A percentile compares a stretch with the other conserved stretches of the same genome.
Conservation (phyloP, 2,888 invertebrate species). For the Oconnorella tubifera region DNA sequence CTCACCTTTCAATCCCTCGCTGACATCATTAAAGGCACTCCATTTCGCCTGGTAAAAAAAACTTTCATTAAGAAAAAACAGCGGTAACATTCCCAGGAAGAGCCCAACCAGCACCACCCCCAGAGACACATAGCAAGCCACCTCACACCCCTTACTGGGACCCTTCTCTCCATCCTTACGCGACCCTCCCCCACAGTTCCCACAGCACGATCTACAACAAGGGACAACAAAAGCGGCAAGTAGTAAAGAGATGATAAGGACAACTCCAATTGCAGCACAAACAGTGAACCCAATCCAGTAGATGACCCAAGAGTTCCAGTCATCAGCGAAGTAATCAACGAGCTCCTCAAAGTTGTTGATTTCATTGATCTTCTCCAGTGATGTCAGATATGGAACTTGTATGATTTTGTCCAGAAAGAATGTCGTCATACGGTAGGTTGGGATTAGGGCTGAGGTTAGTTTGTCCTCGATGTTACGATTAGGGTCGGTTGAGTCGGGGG, state of each 20-base stretch:
- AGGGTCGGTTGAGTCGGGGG: no score
- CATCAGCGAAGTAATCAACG: neutral
- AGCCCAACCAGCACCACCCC: neutral
- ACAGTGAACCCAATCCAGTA: conserved; percentile 20
- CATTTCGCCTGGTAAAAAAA: neutral
- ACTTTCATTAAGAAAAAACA: neutral
- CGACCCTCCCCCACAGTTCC: conserved; percentile 8
- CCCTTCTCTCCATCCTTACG: neutral
- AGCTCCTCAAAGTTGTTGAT: no score
- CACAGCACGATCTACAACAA: conserved; percentile 2
- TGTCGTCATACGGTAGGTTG: no score
- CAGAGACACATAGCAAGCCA: neutral
- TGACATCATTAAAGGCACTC: neutral
- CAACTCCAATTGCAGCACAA: conserved; percentile 12
- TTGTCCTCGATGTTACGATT: no score
- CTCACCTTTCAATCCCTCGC: neutral
- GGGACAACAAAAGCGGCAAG: conserved; percentile 5
- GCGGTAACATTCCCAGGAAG: neutral
- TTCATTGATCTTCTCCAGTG: no score
- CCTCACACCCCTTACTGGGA: neutral
- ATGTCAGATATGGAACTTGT: no score
- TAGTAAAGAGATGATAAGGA: conserved; percentile 8
- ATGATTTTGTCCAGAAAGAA: no score
- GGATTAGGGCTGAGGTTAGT: no score
- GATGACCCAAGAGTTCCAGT: conserved; percentile 18